Conservation (phyloP, 2,113 vertebrate species). For the Hipposideros armiger region DNA sequence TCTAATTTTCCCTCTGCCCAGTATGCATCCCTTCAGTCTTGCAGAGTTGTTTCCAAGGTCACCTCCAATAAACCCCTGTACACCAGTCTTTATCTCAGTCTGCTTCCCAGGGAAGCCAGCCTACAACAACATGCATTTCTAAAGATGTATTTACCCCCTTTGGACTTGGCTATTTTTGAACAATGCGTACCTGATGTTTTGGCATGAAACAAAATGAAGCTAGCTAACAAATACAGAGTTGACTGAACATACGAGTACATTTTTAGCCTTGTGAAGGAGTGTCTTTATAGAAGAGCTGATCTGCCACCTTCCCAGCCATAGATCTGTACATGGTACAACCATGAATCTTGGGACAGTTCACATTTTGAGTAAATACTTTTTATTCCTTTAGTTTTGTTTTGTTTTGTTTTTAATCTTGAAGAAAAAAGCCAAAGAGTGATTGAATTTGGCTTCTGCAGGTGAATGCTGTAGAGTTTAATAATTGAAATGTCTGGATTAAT, state of each 20-base stretch:
- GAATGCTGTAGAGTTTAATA: slow-evolving; percentile 31
- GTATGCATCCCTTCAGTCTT: background rate
- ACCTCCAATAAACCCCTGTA: background rate
- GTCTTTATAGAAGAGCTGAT: background rate
- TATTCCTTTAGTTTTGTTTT: background rate
- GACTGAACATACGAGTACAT: background rate
- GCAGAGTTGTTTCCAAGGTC: background rate
- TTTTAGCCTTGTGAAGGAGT: background rate
- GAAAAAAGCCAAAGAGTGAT: slow-evolving; percentile 19
- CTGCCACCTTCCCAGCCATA: background rate
- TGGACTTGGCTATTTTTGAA: background rate
- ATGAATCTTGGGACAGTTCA: background rate
- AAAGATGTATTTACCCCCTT: background rate
- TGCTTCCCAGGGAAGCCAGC: background rate
- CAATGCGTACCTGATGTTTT: background rate
- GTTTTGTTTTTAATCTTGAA: background rate
- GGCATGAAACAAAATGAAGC: background rate
- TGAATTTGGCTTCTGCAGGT: background rate
- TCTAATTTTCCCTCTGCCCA: background rate
- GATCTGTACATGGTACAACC: background rate
- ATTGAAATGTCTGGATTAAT: background rate
- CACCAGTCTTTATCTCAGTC: background rate
- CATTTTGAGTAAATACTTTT: slow-evolving; percentile 45
- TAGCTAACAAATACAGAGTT: background rate
- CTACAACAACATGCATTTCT: background rate